A percentile compares a stretch with the other conserved stretches of the same genome.
These are phyloP conservation scores for Tor tambroides DNA, from an alignment of 2,113 vertebrate genomes.

Conservation along the genomic window DNA sequence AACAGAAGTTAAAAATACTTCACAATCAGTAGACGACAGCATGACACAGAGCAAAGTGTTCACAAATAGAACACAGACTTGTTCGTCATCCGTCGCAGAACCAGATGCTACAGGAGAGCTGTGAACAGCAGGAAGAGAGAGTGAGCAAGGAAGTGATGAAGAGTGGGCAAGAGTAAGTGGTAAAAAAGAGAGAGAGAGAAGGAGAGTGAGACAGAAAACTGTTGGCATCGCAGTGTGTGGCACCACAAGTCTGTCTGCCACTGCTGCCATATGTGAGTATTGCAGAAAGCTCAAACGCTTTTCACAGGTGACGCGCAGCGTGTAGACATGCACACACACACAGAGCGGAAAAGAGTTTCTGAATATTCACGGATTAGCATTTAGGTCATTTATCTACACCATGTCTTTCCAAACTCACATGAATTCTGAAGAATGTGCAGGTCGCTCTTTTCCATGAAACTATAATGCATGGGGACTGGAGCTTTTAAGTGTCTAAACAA, in stretches of 20 bases:
- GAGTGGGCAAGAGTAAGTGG: not conserved
- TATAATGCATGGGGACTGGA: not conserved
- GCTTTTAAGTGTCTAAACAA: not conserved
- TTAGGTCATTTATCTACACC: not conserved
- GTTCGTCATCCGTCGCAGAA: constrained; percentile 15
- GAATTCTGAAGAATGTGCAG: not conserved
- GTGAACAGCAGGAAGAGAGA: constrained; percentile 11
- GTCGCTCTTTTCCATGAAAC: not conserved
- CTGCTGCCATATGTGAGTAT: constrained; percentile 15
- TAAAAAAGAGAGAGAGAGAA: constrained; percentile 31
- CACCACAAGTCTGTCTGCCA: constrained; percentile 44
- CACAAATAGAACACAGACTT: not conserved
- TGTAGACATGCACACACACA: not conserved
- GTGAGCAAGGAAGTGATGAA: constrained; percentile 9
- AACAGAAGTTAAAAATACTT: constrained; percentile 9
- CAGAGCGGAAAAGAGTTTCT: not conserved
- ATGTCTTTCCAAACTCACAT: not conserved
- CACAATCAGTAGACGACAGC: not conserved
- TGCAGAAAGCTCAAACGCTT: constrained; percentile 1
- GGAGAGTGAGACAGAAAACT: constrained; percentile 25
- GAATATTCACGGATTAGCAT: not conserved
- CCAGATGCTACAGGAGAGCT: constrained; percentile 34
- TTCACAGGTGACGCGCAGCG: constrained; percentile 1
- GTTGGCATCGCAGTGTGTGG: constrained; percentile 22
- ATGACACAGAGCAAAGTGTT: not conserved